Base-by-base conservation (phyloP, 2,797 vertebrate species). In the Coluber constrictor region DNA sequence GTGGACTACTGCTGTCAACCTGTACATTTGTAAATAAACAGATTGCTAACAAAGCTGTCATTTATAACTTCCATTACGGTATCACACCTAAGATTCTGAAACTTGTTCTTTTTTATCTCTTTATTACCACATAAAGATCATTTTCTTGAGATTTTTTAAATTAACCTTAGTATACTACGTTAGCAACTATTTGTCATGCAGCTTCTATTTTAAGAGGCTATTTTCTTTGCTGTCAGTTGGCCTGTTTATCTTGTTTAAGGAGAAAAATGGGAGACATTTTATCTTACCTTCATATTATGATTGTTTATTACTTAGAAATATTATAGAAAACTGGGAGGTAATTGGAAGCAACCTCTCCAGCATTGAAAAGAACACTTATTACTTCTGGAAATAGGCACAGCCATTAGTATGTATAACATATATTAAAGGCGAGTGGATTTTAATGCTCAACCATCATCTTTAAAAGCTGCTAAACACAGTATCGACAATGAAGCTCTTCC, bases 21-120 rank as follows among this genome's bases (percentile, higher is more conserved):
- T 93, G 89, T 89, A 92, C 6, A 92, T 89, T 37, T 92, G 92
- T 89, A 92, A 92, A 92, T 92, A 92, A 92, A 92, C 18, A 90
- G 15, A 92, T 90, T 92, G 88, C 88, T 92, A 89, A 92, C 66
- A 92, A 59, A 60, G 27, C 59, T 54, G 66, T 51, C 37, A 29
- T 47, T 32, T 27, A 25, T 54, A 8, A 60, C 25, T 55, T 74
- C 7, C 27, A 25, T 70, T 10, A 60, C 8, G 47, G 47, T 29
- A 63, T 89, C 20, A 25, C 37, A 47, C 43, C 88, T 37, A 61
- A 43, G 16, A 47, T 60, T 79, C 7, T 79, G 23, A n/a, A 66
- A 66, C 89, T 20, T 11, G 10, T n/a, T 54, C 15, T 32, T 88
- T 57, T 88, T 57, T 56, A 87, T 56, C n/a, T 59, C 32, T 37